Evolutionary conservation across 1,140 invertebrate species (phyloP).

Genomic region (Brachionus sp.): DNA sequence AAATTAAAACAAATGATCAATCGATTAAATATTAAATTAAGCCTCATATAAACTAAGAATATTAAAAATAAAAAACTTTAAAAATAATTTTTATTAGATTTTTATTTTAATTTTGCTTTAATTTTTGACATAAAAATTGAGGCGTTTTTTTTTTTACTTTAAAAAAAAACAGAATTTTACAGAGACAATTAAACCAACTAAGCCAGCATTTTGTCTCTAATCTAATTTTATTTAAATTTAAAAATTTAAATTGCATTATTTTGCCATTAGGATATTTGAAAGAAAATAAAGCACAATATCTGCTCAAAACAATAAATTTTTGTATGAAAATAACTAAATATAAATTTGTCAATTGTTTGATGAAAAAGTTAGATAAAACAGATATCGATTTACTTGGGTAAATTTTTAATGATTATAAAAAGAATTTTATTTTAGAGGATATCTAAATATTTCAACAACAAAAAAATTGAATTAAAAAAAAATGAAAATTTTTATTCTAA

Average conservation of each 20-base stretch:
- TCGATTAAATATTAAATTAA: no score
- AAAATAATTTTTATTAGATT: no score
- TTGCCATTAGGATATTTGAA: background rate
- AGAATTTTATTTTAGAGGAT: background rate
- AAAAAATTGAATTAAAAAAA: no score
- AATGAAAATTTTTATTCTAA: background rate
- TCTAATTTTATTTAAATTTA: background rate
- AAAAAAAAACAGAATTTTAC: no score
- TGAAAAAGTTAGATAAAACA: background rate
- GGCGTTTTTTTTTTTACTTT: no score
- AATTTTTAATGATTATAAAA: background rate
- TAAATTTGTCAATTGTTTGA: background rate
- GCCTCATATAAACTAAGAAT: no score
- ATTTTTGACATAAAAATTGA: no score
- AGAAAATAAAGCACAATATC: background rate
- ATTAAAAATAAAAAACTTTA: no score
- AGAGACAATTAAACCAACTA: no score
- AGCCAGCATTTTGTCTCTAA: background rate
- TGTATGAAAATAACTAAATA: background rate
- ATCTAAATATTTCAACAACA: no score
- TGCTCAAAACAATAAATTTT: background rate
- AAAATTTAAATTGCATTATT: background rate
- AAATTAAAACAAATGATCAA: no score
- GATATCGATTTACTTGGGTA: background rate
- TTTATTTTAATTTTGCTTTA: no score